phyloP scores from a whole-genome alignment of 2,888 invertebrate genomes.

The Apamea crenata region DNA sequence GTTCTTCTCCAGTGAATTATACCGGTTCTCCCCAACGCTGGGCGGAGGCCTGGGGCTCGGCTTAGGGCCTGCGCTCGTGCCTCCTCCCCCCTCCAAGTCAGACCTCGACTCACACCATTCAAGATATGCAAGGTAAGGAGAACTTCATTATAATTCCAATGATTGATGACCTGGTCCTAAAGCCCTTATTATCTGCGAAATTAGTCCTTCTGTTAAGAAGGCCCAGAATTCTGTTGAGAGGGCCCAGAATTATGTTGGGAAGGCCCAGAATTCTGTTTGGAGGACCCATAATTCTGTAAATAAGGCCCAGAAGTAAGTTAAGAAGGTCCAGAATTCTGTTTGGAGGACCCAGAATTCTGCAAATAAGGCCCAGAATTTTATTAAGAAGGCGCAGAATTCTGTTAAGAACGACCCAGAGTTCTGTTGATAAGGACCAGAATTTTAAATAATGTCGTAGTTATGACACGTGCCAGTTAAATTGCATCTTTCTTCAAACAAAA shows the following conservation, averaged over 20 bases:
- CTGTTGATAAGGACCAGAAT: neutral
- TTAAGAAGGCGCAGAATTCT: neutral
- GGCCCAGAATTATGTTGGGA: neutral
- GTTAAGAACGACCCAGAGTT: too few species aligned
- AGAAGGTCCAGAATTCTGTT: neutral
- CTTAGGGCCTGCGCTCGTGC: conserved; percentile 92
- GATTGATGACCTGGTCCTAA: too few species aligned
- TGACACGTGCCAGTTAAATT: neutral
- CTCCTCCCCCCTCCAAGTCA: conserved; percentile 94
- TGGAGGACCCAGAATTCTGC: too few species aligned
- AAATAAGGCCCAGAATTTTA: neutral
- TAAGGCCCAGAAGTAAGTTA: neutral
- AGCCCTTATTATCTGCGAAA: too few species aligned
- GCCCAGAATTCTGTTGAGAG: too few species aligned
- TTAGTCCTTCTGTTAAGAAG: too few species aligned
- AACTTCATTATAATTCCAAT: neutral
- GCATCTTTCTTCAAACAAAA: conserved; percentile 6
- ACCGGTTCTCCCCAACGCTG: conserved; percentile 97
- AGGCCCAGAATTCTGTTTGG: too few species aligned
- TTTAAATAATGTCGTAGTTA: neutral
- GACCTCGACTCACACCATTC: conserved; percentile 87
- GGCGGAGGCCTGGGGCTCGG: conserved; percentile 94
- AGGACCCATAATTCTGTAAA: too few species aligned
- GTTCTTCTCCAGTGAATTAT: conserved; percentile 92
- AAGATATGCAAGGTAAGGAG: conserved; percentile 91